Evolutionary conservation across 2,797 vertebrate species (phyloP).

Genomic region (Pangasius macronema): DNA sequence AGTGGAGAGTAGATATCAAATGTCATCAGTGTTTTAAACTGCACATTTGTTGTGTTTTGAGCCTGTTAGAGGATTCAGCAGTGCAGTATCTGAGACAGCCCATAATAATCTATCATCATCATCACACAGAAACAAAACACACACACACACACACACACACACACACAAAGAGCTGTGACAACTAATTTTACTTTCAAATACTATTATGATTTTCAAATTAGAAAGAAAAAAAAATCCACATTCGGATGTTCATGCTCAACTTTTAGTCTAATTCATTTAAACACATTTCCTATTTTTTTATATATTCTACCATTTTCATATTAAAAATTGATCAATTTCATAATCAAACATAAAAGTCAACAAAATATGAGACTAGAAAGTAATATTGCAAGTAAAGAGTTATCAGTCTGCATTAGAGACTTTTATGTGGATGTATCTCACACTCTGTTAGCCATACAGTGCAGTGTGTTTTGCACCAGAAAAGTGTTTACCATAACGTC

Average conservation of each 20-base stretch:
- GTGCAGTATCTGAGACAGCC: not conserved
- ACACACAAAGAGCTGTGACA: not conserved
- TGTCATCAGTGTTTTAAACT: not conserved
- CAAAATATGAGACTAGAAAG: not conserved
- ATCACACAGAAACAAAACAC: not conserved
- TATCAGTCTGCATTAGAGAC: not conserved
- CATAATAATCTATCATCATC: slow-evolving; percentile 34
- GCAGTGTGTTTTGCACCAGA: not conserved
- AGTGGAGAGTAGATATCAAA: not conserved
- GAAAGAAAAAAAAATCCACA: not conserved
- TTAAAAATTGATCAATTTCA: not conserved
- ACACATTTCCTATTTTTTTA: not conserved
- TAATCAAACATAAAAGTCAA: not conserved
- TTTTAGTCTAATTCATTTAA: not conserved
- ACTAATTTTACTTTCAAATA: not conserved
- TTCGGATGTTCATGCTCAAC: not conserved
- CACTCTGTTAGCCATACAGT: not conserved
- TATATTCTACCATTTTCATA: not conserved
- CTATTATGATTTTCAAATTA: not conserved
- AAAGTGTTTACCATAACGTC: too few species aligned
- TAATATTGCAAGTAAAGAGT: not conserved
- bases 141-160: slow-evolving; percentile 13
- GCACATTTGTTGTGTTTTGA: not conserved
- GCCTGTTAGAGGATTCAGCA: not conserved
- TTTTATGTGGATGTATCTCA: not conserved